Evolutionary conservation across 1,140 invertebrate genomes (phyloP).

Genomic region (Xylocopa sonorina): DNA sequence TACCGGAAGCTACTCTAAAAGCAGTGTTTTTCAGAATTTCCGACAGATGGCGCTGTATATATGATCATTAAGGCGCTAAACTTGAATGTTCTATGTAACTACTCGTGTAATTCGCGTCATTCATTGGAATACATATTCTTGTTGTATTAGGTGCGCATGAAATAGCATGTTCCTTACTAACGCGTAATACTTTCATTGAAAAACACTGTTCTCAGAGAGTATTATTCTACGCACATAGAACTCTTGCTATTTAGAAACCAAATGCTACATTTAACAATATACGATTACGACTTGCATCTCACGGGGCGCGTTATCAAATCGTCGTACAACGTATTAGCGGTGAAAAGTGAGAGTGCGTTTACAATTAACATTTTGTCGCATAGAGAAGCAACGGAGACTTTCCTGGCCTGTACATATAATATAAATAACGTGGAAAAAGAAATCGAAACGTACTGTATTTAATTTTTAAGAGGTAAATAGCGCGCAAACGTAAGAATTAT

Average conservation of each 20-base stretch:
- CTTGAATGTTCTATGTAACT: not conserved
- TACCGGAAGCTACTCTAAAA: not conserved
- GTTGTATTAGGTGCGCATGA: not conserved
- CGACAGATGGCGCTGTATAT: not conserved
- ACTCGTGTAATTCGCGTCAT: not conserved
- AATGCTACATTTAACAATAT: constrained; percentile 5
- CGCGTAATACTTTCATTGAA: not conserved
- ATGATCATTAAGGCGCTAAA: not conserved
- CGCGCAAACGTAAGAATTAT: constrained; percentile 10
- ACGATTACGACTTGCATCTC: not conserved
- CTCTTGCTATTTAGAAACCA: not conserved
- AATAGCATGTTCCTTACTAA: constrained; percentile 1
- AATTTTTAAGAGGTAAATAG: constrained; percentile 37
- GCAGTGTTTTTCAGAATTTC: not conserved
- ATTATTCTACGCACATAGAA: not conserved
- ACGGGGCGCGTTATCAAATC: not conserved
- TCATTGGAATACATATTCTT: not conserved
- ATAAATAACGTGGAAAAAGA: constrained; percentile 14
- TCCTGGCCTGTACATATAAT: constrained; percentile 37
- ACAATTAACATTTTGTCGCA: not conserved
- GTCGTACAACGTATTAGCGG: not conserved
- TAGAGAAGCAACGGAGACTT: not conserved
- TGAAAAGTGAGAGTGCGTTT: constrained; percentile 7
- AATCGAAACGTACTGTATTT: constrained; percentile 7
- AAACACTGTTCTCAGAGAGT: not conserved